Conservation (phyloP, 2,888 invertebrate species). For the Acleris literana region DNA sequence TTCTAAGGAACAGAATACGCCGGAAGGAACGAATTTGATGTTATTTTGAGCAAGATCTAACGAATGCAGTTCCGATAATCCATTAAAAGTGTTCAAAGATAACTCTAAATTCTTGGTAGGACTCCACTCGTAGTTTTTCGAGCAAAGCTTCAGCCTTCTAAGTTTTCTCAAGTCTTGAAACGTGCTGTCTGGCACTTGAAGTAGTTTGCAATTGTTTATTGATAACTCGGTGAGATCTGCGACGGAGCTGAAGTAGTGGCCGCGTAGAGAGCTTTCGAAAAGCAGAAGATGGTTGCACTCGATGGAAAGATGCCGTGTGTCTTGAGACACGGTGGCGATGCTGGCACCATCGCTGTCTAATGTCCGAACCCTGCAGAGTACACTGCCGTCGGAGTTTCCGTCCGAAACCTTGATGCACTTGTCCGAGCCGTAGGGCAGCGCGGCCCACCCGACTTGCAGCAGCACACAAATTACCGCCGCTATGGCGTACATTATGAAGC, state of each 20-base stretch:
- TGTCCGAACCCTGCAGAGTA: slow-evolving; percentile 88
- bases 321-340: slow-evolving; percentile 84
- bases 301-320: slow-evolving; percentile 88
- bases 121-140: slow-evolving; percentile 92
- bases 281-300: slow-evolving; percentile 90
- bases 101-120: slow-evolving; percentile 89
- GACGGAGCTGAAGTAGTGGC: slow-evolving; percentile 88
- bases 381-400: slow-evolving; percentile 77
- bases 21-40: slow-evolving; percentile 90
- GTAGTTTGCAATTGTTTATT: slow-evolving; percentile 91
- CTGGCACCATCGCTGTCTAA: slow-evolving; percentile 88
- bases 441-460: slow-evolving; percentile 81
- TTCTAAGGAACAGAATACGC: slow-evolving; percentile 90
- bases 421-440: slow-evolving; percentile 80
- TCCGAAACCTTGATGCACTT: slow-evolving; percentile 75
- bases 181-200: slow-evolving; percentile 88
- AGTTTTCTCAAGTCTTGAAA: slow-evolving; percentile 92
- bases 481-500: slow-evolving; percentile 68
- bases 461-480: slow-evolving; percentile 78
- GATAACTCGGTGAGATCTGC: slow-evolving; percentile 89
- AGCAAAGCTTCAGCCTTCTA: slow-evolving; percentile 90
- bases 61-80: slow-evolving; percentile 90
- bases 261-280: slow-evolving; percentile 90
- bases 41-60: slow-evolving; percentile 93
- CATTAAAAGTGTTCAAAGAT: slow-evolving; percentile 87